A percentile compares a stretch with the other conserved stretches of the same genome.
Conservation (phyloP, 1,140 invertebrate genomes). For the Lepidurus apus region DNA sequence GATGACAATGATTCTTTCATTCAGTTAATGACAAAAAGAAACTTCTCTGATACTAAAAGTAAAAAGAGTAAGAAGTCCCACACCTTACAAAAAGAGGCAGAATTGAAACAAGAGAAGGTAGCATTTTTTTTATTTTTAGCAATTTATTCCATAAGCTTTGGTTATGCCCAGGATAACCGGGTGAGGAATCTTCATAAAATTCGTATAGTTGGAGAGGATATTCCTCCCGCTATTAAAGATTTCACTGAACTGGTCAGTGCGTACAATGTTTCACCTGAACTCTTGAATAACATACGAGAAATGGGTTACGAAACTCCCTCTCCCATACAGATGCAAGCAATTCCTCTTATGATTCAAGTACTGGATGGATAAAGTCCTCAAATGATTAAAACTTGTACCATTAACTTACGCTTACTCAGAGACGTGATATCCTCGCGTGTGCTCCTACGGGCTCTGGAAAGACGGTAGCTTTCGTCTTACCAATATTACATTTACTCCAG, state of each 20-base stretch:
- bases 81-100: not conserved
- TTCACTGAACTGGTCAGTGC: slow-evolving; percentile 60
- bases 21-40: not conserved
- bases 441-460: slow-evolving; percentile 90
- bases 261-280: slow-evolving; percentile 54
- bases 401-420: slow-evolving; percentile 13
- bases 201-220: slow-evolving; percentile 64
- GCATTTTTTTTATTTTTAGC: not conserved
- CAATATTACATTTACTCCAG: slow-evolving; percentile 59
- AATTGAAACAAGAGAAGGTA: not conserved
- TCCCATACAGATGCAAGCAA: slow-evolving; percentile 89
- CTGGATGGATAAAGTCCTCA: slow-evolving; percentile 33
- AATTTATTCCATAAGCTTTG: not conserved
- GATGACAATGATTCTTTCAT: not conserved
- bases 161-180: slow-evolving; percentile 55
- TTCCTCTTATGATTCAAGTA: slow-evolving; percentile 78
- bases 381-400: slow-evolving; percentile 18
- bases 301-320: slow-evolving; percentile 77
- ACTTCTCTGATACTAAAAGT: not conserved
- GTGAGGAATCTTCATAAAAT: slow-evolving; percentile 71
- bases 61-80: not conserved
- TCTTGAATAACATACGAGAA: slow-evolving; percentile 66
- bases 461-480: slow-evolving; percentile 77
- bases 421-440: slow-evolving; percentile 79
- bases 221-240: slow-evolving; percentile 62